Evolutionary conservation across 2,888 invertebrate genomes (phyloP), one percentile per base, ranked within the genome.

Genomic region (Himalopsyche anomala): DNA sequence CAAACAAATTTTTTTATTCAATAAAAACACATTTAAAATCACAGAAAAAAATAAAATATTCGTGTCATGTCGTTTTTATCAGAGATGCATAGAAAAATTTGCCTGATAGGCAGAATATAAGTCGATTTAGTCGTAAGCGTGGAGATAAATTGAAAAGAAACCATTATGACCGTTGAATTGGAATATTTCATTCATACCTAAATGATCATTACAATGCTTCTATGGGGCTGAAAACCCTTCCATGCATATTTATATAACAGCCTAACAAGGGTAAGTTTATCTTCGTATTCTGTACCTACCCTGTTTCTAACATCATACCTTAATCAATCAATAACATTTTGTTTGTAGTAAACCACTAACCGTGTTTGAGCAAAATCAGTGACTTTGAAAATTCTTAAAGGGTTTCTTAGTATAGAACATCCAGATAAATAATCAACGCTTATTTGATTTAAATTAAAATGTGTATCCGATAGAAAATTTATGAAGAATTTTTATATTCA

Each of bases 121-220:
- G 74, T 74, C 74, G 74, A 74, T 74, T 74, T 74, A 74, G 38
- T 36, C 74, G 5, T 36, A 74, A 38, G 74, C 38, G 38, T 4
- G 74, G 38, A 74, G 38, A 36, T 38, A 74, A 74, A 74, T 74
- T 74, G 74, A 36, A 74, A 74, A 74, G 74, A 74, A 74, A 74
- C 74, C 74, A 74, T 74, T 74, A 74, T 74, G 36, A 74, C 12
- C 38, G 74, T 36, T 74, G 38, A 74, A 74, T 74, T 38, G 74
- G 74, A 74, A 74, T 74, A 74, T 74, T 74, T 38, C 74, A 74
- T 74, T 74, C 74, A 74, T 74, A 74, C 74, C 36, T 38, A 74
- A 74, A 36, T 74, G 74, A 74, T 74, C 74, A 74, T 38, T 74
- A 74, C 74, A 74, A 74, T 74, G 74, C 36, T 38, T 36, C 74